A percentile compares a stretch with the other conserved stretches of the same genome.
phyloP scores from a whole-genome alignment of 2,888 invertebrate genomes.

The Cordilura impudica region DNA sequence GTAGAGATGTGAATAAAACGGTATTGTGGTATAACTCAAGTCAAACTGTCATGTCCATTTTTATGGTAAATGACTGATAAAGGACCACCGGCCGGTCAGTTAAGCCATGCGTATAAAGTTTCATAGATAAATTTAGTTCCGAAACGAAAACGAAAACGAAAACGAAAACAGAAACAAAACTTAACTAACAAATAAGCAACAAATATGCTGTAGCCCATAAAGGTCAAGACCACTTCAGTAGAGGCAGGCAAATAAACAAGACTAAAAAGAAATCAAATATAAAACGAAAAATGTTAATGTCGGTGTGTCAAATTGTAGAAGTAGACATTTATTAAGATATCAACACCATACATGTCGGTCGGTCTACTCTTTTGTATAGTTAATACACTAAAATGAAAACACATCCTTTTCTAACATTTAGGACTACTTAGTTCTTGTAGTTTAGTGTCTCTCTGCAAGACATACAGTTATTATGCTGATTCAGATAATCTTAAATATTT shows the following conservation, averaged over 20 bases:
- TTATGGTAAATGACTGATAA: constrained; percentile 49
- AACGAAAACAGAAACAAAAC: neutral
- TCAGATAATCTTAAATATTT: constrained; percentile 16
- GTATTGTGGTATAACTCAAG: constrained; percentile 43
- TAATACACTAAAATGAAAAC: neutral
- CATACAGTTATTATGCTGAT: constrained; percentile 22
- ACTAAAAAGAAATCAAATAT: neutral
- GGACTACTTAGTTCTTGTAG: neutral
- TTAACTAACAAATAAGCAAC: constrained; percentile 36
- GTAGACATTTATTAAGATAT: constrained; percentile 46
- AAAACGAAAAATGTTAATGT: constrained; percentile 9
- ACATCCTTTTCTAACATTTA: neutral
- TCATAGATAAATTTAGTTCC: constrained; percentile 23
- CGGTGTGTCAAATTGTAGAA: constrained; percentile 22
- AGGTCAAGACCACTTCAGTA: constrained; percentile 40
- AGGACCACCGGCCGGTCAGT: constrained; percentile 21
- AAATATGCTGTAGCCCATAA: neutral
- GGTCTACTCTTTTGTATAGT: no score
- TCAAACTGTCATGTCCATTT: constrained; percentile 58
- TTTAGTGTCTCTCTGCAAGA: no score
- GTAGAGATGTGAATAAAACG: neutral
- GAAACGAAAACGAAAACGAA: constrained; percentile 5
- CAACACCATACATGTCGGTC: no score
- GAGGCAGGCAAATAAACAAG: constrained; percentile 5
- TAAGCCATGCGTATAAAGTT: constrained; percentile 24